These are phyloP conservation scores for Oplegnathus fasciatus DNA, from an alignment of 2,113 vertebrate genomes.

Conservation along the genomic window DNA sequence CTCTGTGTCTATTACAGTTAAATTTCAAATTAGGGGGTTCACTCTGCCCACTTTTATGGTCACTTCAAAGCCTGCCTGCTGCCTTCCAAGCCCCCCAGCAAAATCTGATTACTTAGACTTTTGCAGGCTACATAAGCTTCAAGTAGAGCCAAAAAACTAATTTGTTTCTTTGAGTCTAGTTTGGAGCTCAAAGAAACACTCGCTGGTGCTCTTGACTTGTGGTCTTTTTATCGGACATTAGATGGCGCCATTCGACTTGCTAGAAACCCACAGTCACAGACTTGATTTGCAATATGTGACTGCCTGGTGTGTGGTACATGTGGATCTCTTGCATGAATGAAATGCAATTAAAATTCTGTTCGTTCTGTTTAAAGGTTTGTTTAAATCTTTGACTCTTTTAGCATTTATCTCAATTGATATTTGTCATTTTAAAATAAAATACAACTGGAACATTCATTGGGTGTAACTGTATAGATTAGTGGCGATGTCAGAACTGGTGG, in stretches of 20 bases:
- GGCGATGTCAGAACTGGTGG: constrained; percentile 10
- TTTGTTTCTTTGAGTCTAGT: constrained; percentile 50
- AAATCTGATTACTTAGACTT: constrained; percentile 64
- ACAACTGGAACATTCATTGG: neutral
- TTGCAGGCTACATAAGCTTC: constrained; percentile 48
- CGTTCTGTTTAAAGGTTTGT: constrained; percentile 50
- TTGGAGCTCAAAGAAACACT: constrained; percentile 36
- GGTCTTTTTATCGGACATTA: constrained; percentile 69
- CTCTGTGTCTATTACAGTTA: constrained; percentile 76
- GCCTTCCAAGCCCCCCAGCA: constrained; percentile 47
- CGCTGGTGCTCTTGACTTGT: constrained; percentile 13
- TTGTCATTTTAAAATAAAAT: constrained; percentile 31
- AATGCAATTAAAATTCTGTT: constrained; percentile 59
- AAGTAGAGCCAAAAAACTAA: constrained; percentile 39
- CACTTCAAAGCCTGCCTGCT: constrained; percentile 72
- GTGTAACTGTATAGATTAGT: constrained; percentile 15
- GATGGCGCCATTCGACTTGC: constrained; percentile 84
- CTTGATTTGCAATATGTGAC: constrained; percentile 31
- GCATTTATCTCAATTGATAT: constrained; percentile 43
- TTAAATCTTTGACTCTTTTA: constrained; percentile 48
- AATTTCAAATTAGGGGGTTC: constrained; percentile 79
- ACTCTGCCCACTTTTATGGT: constrained; percentile 73
- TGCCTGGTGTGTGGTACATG: constrained; percentile 56
- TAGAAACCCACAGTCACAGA: constrained; percentile 47
- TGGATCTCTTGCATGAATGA: constrained; percentile 56